phyloP scores from a whole-genome alignment of 2,888 invertebrate species.

The Apotomis betuletana region DNA sequence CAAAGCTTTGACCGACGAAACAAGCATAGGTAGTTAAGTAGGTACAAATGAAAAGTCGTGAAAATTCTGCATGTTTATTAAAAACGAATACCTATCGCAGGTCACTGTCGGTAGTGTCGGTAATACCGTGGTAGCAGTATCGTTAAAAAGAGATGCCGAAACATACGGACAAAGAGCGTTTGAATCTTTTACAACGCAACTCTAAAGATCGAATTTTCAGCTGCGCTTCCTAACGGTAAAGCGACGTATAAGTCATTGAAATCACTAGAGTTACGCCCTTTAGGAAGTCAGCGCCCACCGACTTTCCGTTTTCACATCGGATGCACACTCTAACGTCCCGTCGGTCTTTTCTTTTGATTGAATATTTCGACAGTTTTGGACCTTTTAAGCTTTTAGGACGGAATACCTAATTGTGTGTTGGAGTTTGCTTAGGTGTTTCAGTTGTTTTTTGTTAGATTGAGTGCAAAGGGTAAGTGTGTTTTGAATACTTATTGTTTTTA shows the following conservation, averaged over 20 bases:
- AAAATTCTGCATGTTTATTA: neutral
- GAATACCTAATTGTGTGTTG: slow-evolving; percentile 1
- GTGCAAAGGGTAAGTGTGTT: no score
- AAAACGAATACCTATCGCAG: neutral
- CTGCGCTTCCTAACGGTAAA: neutral
- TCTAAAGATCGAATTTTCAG: neutral
- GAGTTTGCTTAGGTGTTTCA: neutral
- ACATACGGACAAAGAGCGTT: slow-evolving; percentile 10
- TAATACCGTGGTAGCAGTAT: neutral
- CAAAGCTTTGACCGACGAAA: neutral
- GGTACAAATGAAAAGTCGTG: no score
- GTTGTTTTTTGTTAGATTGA: neutral
- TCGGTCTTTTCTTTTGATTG: slow-evolving; percentile 14
- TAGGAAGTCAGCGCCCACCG: neutral
- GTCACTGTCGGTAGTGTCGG: neutral
- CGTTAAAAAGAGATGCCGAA: neutral
- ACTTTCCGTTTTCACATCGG: slow-evolving; percentile 9
- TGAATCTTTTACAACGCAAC: slow-evolving; percentile 17
- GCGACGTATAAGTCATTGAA: neutral
- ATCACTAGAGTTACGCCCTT: neutral
- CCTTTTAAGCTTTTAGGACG: slow-evolving; percentile 1
- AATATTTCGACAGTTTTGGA: slow-evolving; percentile 12
- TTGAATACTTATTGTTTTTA: no score
- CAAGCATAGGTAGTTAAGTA: no score
- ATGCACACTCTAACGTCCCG: neutral